phyloP scores from a whole-genome alignment of 2,888 invertebrate genomes.

The Phalera bucephala region DNA sequence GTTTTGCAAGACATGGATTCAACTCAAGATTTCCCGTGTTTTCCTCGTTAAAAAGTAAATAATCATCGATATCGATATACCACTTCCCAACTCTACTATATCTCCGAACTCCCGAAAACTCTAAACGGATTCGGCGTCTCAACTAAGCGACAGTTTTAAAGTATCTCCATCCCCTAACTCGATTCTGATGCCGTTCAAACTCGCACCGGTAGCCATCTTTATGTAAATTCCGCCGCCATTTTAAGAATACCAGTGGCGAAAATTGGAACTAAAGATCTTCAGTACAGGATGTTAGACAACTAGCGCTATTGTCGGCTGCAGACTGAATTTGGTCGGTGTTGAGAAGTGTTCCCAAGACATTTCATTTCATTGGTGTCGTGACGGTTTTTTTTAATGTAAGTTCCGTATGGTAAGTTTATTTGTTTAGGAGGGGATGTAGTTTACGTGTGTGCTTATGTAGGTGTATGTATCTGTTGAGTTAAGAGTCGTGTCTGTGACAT shows the following conservation, averaged over 20 bases:
- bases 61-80: conserved; percentile 8
- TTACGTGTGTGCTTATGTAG: neutral
- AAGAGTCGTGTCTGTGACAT: too few relatives aligned
- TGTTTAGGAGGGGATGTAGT: conserved; percentile 26
- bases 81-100: conserved; percentile 25
- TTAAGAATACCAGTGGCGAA: conserved; percentile 42
- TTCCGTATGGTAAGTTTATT: conserved; percentile 59
- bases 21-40: too few relatives aligned
- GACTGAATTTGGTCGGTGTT: conserved; percentile 31
- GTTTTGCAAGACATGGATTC: too few relatives aligned
- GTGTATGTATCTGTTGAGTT: too few relatives aligned
- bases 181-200: conserved; percentile 72
- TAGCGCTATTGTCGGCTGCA: conserved; percentile 24
- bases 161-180: conserved; percentile 74
- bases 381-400: conserved; percentile 62
- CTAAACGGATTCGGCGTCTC: conserved; percentile 79
- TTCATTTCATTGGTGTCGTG: conserved; percentile 62
- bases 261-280: conserved; percentile 30
- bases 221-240: conserved; percentile 71
- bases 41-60: too few relatives aligned
- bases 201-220: conserved; percentile 65
- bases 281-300: conserved; percentile 8
- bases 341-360: conserved; percentile 44
- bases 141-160: conserved; percentile 82
- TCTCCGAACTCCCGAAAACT: conserved; percentile 63